A percentile compares a stretch with the other conserved stretches of the same genome.
Conservation (phyloP, 2,888 invertebrate genomes). For the Epirrita christyi region DNA sequence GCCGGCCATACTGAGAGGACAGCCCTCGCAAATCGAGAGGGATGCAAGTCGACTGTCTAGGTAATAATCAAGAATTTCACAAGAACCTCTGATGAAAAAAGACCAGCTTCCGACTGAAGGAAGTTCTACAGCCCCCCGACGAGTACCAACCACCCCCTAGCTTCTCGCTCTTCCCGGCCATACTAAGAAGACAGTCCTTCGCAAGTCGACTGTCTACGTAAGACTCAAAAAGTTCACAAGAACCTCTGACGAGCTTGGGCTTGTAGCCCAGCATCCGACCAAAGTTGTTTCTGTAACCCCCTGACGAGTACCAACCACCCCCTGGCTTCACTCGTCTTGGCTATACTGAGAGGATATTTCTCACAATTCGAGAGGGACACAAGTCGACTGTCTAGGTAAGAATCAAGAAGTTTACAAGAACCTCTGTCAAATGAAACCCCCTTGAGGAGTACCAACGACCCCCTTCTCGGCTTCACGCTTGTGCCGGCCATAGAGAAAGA, state of each 20-base stretch:
- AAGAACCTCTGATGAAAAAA: constrained; percentile 87
- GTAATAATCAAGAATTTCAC: constrained; percentile 87
- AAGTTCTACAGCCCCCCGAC: constrained; percentile 80
- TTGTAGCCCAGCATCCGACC: constrained; percentile 84
- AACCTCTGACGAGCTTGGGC: constrained; percentile 61
- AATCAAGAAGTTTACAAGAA: constrained; percentile 86
- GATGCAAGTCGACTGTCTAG: constrained; percentile 76
- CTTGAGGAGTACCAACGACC: constrained; percentile 41
- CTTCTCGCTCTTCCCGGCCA: constrained; percentile 28
- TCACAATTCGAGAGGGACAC: constrained; percentile 69
- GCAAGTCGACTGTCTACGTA: constrained; percentile 76
- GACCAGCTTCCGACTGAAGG: constrained; percentile 81
- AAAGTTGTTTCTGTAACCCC: constrained; percentile 81
- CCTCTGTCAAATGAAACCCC: too few species aligned
- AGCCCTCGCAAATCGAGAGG: constrained; percentile 65
- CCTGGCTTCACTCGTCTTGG: constrained; percentile 86
- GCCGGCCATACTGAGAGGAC: constrained; percentile 77
- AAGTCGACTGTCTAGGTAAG: constrained; percentile 76
- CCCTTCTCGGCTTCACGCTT: background rate
- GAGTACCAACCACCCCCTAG: background rate
- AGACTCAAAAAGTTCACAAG: constrained; percentile 80
- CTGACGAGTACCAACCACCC: constrained; percentile 85
- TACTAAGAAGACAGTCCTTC: constrained; percentile 70
- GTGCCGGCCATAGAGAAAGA: constrained; percentile 60
- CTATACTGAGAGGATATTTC: constrained; percentile 73